Evolutionary conservation across 2,797 vertebrate species (phyloP).

Genomic region (Syngnathus rostellatus): DNA sequence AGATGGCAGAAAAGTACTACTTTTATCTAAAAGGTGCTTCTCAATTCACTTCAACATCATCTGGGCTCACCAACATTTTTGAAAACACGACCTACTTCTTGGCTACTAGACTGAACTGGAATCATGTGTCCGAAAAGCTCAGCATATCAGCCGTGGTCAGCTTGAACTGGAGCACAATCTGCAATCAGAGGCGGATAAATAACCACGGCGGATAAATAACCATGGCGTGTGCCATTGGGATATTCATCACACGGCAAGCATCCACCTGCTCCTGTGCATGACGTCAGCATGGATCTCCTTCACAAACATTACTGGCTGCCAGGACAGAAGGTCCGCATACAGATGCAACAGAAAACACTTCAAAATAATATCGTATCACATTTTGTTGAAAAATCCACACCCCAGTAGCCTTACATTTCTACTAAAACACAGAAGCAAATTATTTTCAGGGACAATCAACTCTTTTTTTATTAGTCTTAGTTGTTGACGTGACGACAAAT

Average conservation of each 20-base stretch:
- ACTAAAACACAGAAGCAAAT: no score
- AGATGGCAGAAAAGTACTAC: no score
- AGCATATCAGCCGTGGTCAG: conserved; percentile 49
- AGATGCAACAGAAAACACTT: neutral
- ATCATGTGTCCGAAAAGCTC: conserved; percentile 22
- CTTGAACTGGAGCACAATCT: conserved; percentile 28
- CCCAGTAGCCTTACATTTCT: no score
- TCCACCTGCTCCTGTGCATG: neutral
- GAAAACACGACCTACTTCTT: no score
- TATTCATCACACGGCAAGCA: neutral
- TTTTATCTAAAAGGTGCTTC: no score
- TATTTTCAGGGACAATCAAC: neutral
- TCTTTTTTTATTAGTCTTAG: neutral
- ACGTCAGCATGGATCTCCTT: neutral
- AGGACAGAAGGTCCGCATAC: neutral
- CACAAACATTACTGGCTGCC: neutral
- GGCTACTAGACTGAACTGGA: neutral
- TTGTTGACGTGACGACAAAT: neutral
- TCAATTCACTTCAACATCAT: no score
- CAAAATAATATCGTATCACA: no score
- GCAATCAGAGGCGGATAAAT: conserved; percentile 27
- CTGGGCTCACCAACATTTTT: neutral
- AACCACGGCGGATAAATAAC: conserved; percentile 24
- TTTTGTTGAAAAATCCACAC: no score
- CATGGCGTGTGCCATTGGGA: conserved; percentile 6